These are phyloP conservation scores for Toxostoma redivivum DNA, from an alignment of 2,113 vertebrate species.

Conservation along the genomic window DNA sequence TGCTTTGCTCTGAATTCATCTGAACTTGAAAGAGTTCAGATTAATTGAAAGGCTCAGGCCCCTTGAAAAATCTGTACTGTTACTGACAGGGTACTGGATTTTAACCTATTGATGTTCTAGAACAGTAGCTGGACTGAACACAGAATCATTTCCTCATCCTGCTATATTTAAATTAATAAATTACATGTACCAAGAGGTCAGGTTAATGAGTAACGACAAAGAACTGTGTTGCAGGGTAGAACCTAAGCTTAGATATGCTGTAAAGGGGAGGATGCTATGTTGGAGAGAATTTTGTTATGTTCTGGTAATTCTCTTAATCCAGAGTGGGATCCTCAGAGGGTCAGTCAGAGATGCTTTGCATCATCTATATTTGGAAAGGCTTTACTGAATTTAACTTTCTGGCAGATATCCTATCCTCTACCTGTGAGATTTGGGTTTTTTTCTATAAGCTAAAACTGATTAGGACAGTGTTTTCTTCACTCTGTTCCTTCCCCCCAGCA, in stretches of 20 bases:
- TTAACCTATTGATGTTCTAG: neutral
- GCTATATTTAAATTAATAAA: neutral
- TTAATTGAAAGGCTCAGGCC: neutral
- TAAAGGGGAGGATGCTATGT: neutral
- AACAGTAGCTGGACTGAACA: neutral
- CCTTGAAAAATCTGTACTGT: neutral
- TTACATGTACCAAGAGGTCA: neutral
- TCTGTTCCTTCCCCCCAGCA: neutral
- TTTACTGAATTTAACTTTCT: neutral
- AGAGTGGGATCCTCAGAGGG: neutral
- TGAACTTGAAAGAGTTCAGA: neutral
- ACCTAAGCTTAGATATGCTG: neutral
- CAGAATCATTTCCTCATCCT: neutral
- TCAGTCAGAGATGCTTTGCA: neutral
- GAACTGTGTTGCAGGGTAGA: neutral
- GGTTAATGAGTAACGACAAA: neutral
- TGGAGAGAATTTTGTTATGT: neutral
- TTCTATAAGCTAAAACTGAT: neutral
- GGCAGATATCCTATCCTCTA: neutral
- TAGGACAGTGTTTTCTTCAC: neutral
- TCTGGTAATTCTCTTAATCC: neutral
- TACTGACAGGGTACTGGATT: neutral
- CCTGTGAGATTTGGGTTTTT: neutral
- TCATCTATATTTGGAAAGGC: neutral
- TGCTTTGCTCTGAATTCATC: neutral